A percentile compares a stretch with the other conserved stretches of the same genome.
These are phyloP conservation scores for Noctua comes DNA, from an alignment of 2,888 invertebrate species.

Conservation along the genomic window DNA sequence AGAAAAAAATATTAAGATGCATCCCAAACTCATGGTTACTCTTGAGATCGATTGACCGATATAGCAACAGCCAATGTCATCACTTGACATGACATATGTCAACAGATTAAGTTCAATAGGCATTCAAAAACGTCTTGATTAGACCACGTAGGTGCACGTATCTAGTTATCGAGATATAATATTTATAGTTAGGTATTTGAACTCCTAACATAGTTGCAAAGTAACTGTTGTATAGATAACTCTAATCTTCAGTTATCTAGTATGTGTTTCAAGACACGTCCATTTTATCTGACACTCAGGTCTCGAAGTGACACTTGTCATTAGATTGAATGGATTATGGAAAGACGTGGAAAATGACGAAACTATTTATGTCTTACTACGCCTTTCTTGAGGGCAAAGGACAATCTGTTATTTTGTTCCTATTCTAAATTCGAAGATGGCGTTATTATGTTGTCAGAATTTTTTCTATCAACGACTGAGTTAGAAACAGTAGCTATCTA, in stretches of 20 bases:
- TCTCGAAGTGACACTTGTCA: slow-evolving; percentile 32
- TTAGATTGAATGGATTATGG: slow-evolving; percentile 36
- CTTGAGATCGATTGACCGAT: background rate
- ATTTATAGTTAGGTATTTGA: slow-evolving; percentile 28
- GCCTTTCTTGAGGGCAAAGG: slow-evolving; percentile 4
- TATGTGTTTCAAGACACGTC: slow-evolving; percentile 61
- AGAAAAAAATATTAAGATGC: background rate
- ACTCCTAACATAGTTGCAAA: slow-evolving; percentile 48
- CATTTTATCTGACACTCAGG: slow-evolving; percentile 62
- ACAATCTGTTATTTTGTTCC: too few species aligned
- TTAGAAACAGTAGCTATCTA: too few species aligned
- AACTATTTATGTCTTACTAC: background rate
- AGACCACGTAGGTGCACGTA: slow-evolving; percentile 9
- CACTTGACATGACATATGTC: background rate
- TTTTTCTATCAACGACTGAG: too few species aligned
- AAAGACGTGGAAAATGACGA: background rate
- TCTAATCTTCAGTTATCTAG: slow-evolving; percentile 53
- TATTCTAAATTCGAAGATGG: too few species aligned
- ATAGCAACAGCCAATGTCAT: background rate
- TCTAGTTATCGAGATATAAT: background rate
- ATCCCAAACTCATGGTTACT: background rate
- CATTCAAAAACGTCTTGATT: slow-evolving; percentile 1
- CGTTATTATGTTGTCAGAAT: too few species aligned
- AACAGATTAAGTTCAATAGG: slow-evolving; percentile 6
- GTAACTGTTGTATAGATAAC: slow-evolving; percentile 33